Evolutionary conservation across 1,140 invertebrate species (phyloP).

Genomic region (Drosophila baimaii): DNA sequence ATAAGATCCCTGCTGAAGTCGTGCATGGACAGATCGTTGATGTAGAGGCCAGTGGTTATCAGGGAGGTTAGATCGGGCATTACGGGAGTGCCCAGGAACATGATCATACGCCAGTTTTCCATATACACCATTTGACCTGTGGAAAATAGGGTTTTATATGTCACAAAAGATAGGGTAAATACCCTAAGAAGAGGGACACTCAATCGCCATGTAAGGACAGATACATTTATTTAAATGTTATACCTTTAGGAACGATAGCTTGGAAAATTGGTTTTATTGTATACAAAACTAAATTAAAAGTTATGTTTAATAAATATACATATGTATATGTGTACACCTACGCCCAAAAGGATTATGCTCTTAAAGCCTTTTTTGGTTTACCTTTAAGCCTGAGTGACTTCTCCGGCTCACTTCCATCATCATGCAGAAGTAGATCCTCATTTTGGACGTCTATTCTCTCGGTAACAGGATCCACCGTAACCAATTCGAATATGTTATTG

Average conservation of each 20-base stretch:
- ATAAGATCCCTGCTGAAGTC: conserved; percentile 98
- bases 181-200: not conserved
- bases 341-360: not conserved
- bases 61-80: conserved; percentile 96
- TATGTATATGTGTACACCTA: not conserved
- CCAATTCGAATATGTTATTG: conserved; percentile 97
- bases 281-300: not conserved
- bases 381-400: conserved; percentile 93
- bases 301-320: not conserved
- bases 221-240: not conserved
- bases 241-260: not conserved
- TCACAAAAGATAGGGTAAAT: not conserved
- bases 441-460: conserved; percentile 87
- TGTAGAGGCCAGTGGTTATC: conserved; percentile 94
- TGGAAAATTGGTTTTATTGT: not conserved
- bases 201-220: not conserved
- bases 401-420: conserved; percentile 88
- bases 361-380: conserved; percentile 69
- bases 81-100: conserved; percentile 97
- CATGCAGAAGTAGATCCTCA: conserved; percentile 86
- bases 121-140: conserved; percentile 98
- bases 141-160: not conserved
- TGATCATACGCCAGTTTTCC: conserved; percentile 98
- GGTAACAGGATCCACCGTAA: conserved; percentile 93
- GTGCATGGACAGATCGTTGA: conserved; percentile 99